These are phyloP conservation scores for Synanthedon vespiformis DNA, from an alignment of 2,888 invertebrate genomes.

Conservation along the genomic window DNA sequence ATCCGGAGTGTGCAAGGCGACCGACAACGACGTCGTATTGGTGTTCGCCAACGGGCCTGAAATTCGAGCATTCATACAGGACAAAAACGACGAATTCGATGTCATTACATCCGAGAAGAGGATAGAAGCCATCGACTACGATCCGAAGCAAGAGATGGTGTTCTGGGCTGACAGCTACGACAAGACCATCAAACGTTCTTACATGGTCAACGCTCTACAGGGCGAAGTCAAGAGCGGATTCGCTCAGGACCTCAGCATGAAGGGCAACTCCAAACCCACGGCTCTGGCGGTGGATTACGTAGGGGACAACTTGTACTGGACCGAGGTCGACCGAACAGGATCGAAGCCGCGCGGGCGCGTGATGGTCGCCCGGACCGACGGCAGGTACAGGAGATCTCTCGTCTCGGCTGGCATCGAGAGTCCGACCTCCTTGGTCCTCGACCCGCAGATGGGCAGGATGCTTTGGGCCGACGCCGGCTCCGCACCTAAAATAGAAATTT, in stretches of 20 bases:
- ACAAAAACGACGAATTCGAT: conserved; percentile 77
- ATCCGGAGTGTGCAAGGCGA: conserved; percentile 86
- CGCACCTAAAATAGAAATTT: conserved; percentile 91
- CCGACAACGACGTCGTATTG: conserved; percentile 74
- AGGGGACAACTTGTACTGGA: conserved; percentile 94
- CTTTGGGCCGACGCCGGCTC: conserved; percentile 96
- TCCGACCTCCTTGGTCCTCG: conserved; percentile 90
- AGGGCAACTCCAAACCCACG: conserved; percentile 86
- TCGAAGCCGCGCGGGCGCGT: conserved; percentile 83
- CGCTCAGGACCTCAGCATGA: conserved; percentile 89
- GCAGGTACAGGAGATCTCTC: conserved; percentile 85
- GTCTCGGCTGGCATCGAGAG: conserved; percentile 83
- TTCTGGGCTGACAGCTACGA: conserved; percentile 97
- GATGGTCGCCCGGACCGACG: conserved; percentile 90
- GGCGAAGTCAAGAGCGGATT: conserved; percentile 84
- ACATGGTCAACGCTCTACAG: conserved; percentile 83
- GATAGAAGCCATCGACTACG: conserved; percentile 92
- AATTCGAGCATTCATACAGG: conserved; percentile 79
- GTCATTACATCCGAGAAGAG: conserved; percentile 88
- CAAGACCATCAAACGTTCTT: conserved; percentile 90
- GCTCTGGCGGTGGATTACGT: conserved; percentile 95
- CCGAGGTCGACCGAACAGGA: conserved; percentile 83
- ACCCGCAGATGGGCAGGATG: conserved; percentile 87
- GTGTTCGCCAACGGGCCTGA: conserved; percentile 88
- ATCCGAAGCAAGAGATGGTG: conserved; percentile 84